Conservation (phyloP, 2,888 invertebrate species). For the Acrocera orbiculus region DNA sequence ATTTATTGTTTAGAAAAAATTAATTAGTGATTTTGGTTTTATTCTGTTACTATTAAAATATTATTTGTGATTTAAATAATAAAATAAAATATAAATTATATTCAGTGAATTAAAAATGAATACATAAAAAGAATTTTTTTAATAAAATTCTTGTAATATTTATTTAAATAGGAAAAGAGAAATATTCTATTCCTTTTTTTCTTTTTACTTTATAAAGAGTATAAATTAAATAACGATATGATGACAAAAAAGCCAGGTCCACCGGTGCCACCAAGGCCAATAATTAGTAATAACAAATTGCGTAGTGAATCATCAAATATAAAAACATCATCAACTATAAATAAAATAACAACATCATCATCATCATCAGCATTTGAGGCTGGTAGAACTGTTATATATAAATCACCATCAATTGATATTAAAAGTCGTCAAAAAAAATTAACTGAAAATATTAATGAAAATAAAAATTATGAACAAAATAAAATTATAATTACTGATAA, state of each 20-base stretch:
- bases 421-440: slow-evolving; percentile 16
- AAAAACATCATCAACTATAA: slow-evolving; percentile 12
- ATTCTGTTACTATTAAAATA: no score
- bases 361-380: slow-evolving; percentile 14
- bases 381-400: slow-evolving; percentile 31
- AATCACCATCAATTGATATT: slow-evolving; percentile 26
- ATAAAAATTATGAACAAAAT: no score
- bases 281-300: slow-evolving; percentile 49
- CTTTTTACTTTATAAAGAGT: no score
- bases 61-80: no score
- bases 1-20: no score
- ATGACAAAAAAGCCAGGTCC: slow-evolving; percentile 44
- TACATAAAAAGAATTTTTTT: no score
- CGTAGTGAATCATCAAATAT: slow-evolving; percentile 19
- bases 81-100: no score
- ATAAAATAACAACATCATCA: slow-evolving; percentile 6
- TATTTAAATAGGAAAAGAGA: no score
- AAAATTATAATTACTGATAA: neutral
- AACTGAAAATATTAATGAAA: neutral
- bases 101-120: no score
- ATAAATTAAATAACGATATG: slow-evolving; percentile 27
- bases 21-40: no score
- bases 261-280: slow-evolving; percentile 66
- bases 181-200: no score
- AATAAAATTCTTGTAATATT: no score